Evolutionary conservation across 2,888 invertebrate species (phyloP).

Genomic region (Mimumesa dahlbomi): DNA sequence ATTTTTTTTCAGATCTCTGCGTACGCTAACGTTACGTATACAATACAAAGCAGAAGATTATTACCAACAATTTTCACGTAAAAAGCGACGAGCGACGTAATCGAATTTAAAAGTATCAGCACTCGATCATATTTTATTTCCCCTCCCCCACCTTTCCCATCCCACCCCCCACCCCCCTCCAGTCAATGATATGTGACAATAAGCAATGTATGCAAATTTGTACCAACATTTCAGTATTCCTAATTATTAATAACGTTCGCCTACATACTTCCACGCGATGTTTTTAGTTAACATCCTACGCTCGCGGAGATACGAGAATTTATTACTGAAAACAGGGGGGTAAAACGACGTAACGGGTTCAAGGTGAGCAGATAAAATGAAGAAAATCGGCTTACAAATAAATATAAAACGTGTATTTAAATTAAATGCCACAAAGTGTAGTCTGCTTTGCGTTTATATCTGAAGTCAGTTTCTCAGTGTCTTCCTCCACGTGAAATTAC

Average conservation of each 20-base stretch:
- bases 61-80: background rate
- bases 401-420: slow-evolving; percentile 75
- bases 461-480: slow-evolving; percentile 24
- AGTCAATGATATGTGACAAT: slow-evolving; percentile 53
- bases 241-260: background rate
- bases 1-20: background rate
- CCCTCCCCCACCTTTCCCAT: no score
- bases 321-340: background rate
- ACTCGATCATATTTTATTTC: background rate
- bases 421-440: slow-evolving; percentile 73
- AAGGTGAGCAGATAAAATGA: slow-evolving; percentile 54
- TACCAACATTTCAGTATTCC: slow-evolving; percentile 15
- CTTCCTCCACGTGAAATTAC: slow-evolving; percentile 45
- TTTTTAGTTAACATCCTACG: background rate
- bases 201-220: slow-evolving; percentile 31
- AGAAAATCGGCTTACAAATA: slow-evolving; percentile 68
- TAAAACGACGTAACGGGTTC: slow-evolving; percentile 4
- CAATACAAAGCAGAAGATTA: slow-evolving; percentile 1
- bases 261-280: background rate
- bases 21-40: background rate
- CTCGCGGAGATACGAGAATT: background rate
- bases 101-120: background rate
- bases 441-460: slow-evolving; percentile 48
- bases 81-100: background rate
- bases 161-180: background rate